Base-by-base conservation (phyloP, 1,140 invertebrate species). In the Cherax destructor region DNA sequence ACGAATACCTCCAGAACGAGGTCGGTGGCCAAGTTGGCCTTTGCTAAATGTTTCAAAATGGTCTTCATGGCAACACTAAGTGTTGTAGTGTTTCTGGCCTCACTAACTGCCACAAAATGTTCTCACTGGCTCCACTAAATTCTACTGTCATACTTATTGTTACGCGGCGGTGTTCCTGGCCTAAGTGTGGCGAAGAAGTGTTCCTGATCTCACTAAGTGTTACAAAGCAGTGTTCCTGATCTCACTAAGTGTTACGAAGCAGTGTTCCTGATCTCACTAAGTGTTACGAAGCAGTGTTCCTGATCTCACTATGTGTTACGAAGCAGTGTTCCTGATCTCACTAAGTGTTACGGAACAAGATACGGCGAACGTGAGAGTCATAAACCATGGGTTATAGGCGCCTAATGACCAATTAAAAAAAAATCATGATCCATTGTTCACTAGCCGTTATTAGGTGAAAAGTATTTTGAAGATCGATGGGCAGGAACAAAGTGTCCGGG, bases 401-500 rank as follows among this genome's bases (percentile, higher is more conserved):
- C 59, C 21, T 69, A 83, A 83, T 83, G 81, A 69, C 81, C 59
- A 83, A 83, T 83, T 83, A 69, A 83, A 1, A 56, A 56, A 13
- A 59, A 83, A 69, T 69, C 41, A 59, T 83, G 59, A 83, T 59
- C 81, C 47, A 47, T 69, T 83, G 81, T 83, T 83, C 69, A 69
- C 81, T n/a, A 13, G 81, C 11, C 16, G 61, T 69, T 69, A 83
- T 83, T 83, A 59, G 59, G 13, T 61, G 65, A 49, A 11, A 83
- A 69, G 69, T 83, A 83, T 83, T 83, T 83, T 49, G 41, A 41
- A 83, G 69, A 83, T 69, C 81, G 65, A 69, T 69, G 59, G 47
- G 24, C 81, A 41, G 30, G 30, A 41, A 41, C 0, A 41, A 41
- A 41, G 30, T 41, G 30, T 41, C 2, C 30, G 30, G 30, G 30